Conservation (phyloP, 2,888 invertebrate species). For the Sarcophaga subvicina region DNA sequence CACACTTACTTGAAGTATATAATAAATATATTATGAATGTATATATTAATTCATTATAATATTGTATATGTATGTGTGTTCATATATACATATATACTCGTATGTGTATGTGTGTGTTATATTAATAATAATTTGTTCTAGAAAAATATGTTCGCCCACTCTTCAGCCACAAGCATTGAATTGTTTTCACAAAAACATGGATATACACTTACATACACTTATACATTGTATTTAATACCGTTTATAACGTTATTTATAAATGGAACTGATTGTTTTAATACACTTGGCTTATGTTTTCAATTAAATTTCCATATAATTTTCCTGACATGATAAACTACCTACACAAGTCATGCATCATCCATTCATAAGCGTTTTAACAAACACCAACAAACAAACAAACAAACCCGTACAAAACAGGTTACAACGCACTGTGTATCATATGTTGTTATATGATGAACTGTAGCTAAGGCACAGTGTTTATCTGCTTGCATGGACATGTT, state of each 20-base stretch:
- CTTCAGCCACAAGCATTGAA: slow-evolving; percentile 9
- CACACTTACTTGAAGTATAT: neutral
- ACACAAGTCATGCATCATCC: slow-evolving; percentile 71
- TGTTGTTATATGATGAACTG: neutral
- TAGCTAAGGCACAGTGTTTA: neutral
- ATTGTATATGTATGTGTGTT: slow-evolving; percentile 1
- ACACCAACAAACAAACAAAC: neutral
- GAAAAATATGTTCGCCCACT: neutral
- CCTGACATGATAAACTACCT: slow-evolving; percentile 79
- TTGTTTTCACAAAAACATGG: neutral
- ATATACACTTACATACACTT: neutral
- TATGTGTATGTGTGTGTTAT: neutral
- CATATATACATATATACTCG: slow-evolving; percentile 9
- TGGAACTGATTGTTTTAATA: slow-evolving; percentile 67
- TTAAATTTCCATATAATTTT: slow-evolving; percentile 80
- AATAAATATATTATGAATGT: slow-evolving; percentile 28
- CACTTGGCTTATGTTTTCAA: slow-evolving; percentile 80
- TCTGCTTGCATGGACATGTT: neutral
- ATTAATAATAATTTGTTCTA: slow-evolving; percentile 38
- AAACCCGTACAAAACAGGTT: neutral
- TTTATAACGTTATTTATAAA: slow-evolving; percentile 48
- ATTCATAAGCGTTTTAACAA: slow-evolving; percentile 45
- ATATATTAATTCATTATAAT: slow-evolving; percentile 38
- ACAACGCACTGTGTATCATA: neutral
- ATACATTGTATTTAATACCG: neutral